Conservation (phyloP, 2,113 vertebrate species). For the Marmota flaviventris region DNA sequence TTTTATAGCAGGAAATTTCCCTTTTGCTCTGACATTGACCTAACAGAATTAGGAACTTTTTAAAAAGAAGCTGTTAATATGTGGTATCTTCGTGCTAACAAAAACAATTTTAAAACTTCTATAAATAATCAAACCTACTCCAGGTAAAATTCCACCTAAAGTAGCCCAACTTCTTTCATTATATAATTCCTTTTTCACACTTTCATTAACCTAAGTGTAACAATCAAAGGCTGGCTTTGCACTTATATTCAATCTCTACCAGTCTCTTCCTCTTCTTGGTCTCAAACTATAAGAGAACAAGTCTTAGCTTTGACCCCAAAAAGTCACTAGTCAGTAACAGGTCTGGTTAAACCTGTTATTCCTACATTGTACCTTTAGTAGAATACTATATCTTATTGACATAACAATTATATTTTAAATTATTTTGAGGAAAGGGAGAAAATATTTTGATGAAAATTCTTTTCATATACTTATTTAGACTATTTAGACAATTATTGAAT, state of each 20-base stretch:
- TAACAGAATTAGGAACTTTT: background rate
- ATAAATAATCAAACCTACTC: conserved; percentile 11
- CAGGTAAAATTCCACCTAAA: background rate
- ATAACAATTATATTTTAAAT: conserved; percentile 1
- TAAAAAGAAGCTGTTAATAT: background rate
- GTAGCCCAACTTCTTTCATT: background rate
- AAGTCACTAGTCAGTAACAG: background rate
- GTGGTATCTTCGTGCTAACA: background rate
- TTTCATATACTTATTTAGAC: background rate
- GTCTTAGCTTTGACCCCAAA: background rate
- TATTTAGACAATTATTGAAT: background rate
- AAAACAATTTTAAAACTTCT: background rate
- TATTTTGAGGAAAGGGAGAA: background rate
- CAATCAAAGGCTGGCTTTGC: background rate
- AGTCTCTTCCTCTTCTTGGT: background rate
- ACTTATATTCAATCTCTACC: background rate
- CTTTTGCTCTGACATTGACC: background rate
- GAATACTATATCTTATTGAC: background rate
- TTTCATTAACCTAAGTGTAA: background rate
- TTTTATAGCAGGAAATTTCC: background rate
- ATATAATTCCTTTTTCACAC: background rate
- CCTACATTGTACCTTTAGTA: background rate
- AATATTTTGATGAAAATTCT: background rate
- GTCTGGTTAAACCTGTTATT: background rate
- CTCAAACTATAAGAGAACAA: background rate